phyloP scores from a whole-genome alignment of 2,113 vertebrate genomes.

The Polypterus senegalus region DNA sequence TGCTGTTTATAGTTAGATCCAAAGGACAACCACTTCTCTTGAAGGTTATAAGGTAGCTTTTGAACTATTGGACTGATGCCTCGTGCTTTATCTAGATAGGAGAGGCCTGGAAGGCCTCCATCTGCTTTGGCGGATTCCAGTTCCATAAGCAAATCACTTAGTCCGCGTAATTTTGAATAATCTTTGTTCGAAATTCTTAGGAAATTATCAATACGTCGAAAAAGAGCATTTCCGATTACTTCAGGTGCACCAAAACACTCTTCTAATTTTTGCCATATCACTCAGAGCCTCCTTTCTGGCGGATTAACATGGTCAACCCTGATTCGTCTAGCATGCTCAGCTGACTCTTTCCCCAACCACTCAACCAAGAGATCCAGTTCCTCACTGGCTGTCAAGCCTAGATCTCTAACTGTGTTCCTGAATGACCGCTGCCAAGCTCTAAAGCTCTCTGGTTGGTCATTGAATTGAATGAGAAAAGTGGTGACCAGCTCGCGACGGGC shows the following conservation, averaged over 20 bases:
- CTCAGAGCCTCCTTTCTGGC: background rate
- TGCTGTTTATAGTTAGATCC: too few species aligned
- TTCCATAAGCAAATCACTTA: background rate
- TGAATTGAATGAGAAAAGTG: conserved; percentile 5
- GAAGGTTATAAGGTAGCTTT: background rate
- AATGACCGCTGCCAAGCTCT: conserved; percentile 7
- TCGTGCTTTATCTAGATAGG: background rate
- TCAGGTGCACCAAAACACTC: conserved; percentile 10
- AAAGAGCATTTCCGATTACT: conserved; percentile 1
- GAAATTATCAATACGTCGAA: conserved; percentile 3
- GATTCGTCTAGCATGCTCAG: conserved; percentile 11
- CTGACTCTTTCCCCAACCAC: conserved; percentile 12
- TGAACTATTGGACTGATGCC: background rate
- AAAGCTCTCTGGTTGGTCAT: conserved; percentile 2
- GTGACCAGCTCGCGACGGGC: too few species aligned
- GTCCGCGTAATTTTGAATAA: background rate
- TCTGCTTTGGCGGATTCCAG: background rate
- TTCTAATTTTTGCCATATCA: conserved; percentile 8
- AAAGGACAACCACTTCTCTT: background rate
- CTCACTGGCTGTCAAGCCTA: conserved; percentile 7
- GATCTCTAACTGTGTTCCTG: conserved; percentile 1
- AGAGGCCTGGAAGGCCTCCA: background rate
- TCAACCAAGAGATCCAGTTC: conserved; percentile 8
- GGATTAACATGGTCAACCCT: conserved; percentile 1
- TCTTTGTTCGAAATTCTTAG: conserved; percentile 9